A percentile compares a stretch with the other conserved stretches of the same genome.
phyloP scores from a whole-genome alignment of 2,113 vertebrate genomes.

The Eurypyga helias region DNA sequence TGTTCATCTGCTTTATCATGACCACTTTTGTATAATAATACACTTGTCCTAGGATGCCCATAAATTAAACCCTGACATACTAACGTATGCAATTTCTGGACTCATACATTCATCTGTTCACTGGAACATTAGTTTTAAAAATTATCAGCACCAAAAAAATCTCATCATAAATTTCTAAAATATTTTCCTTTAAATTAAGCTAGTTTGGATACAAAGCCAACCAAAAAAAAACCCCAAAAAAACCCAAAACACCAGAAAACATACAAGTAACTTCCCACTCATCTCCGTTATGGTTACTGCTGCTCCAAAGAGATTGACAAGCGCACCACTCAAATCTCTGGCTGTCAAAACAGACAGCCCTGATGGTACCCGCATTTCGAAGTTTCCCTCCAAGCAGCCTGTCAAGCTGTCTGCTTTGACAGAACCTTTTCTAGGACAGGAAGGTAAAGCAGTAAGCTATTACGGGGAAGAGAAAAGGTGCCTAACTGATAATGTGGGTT shows the following conservation, averaged over 20 bases:
- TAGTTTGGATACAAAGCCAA: background rate
- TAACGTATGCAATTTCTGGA: background rate
- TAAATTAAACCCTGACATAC: background rate
- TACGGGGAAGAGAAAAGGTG: background rate
- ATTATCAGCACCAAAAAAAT: background rate
- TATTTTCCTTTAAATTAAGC: background rate
- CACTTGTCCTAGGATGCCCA: background rate
- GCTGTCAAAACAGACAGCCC: slow-evolving; percentile 3
- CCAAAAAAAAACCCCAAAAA: background rate
- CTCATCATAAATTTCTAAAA: background rate
- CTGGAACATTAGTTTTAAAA: background rate
- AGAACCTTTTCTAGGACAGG: background rate
- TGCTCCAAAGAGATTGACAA: background rate
- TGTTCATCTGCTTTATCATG: background rate
- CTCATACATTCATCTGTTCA: background rate
- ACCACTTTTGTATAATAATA: background rate
- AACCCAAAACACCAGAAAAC: background rate
- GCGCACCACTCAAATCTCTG: background rate
- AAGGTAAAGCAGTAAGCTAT: background rate
- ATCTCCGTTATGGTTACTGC: background rate
- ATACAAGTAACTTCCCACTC: background rate
- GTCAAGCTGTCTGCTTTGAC: background rate
- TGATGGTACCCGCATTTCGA: background rate
- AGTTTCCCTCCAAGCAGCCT: background rate
- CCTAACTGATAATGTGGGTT: background rate